A percentile compares a stretch with the other conserved stretches of the same genome.
Conservation (phyloP, 2,113 vertebrate species). For the Gymnocephalus cernua region DNA sequence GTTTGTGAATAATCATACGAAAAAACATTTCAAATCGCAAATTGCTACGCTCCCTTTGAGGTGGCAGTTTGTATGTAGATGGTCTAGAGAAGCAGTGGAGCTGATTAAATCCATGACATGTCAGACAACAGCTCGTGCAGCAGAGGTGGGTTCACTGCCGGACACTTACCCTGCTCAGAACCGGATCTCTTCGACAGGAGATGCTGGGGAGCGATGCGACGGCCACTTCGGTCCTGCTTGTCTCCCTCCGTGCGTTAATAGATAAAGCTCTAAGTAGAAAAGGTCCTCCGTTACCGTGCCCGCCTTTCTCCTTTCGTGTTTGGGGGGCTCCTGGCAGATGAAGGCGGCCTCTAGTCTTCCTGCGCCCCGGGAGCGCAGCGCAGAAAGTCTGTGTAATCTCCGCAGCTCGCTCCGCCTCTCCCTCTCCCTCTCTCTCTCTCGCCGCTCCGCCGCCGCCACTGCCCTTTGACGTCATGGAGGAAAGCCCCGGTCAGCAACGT, state of each 20-base stretch:
- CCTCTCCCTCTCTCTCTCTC: not conserved
- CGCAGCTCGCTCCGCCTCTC: slow-evolving; percentile 49
- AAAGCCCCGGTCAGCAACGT: slow-evolving; percentile 80
- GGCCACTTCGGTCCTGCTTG: not conserved
- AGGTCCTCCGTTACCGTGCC: not conserved
- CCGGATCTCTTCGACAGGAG: slow-evolving; percentile 25
- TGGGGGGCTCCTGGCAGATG: not conserved
- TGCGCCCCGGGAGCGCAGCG: slow-evolving; percentile 16
- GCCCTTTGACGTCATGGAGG: slow-evolving; percentile 79
- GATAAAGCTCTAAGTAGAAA: not conserved
- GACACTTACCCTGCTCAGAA: slow-evolving; percentile 51
- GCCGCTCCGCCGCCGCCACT: not conserved
- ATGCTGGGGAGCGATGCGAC: slow-evolving; percentile 46
- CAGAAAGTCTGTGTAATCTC: slow-evolving; percentile 40
- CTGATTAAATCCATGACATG: not conserved
- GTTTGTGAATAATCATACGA: not conserved
- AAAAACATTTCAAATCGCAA: no score
- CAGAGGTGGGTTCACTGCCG: slow-evolving; percentile 11
- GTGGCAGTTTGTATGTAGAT: not conserved
- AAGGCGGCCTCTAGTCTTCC: slow-evolving; percentile 25
- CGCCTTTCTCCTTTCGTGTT: not conserved
- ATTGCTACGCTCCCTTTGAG: not conserved
- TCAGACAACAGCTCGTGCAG: slow-evolving; percentile 7
- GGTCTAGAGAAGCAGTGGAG: not conserved
- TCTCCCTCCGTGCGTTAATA: not conserved